Conservation (phyloP, 2,113 vertebrate species). For the Atrichornis clamosus region DNA sequence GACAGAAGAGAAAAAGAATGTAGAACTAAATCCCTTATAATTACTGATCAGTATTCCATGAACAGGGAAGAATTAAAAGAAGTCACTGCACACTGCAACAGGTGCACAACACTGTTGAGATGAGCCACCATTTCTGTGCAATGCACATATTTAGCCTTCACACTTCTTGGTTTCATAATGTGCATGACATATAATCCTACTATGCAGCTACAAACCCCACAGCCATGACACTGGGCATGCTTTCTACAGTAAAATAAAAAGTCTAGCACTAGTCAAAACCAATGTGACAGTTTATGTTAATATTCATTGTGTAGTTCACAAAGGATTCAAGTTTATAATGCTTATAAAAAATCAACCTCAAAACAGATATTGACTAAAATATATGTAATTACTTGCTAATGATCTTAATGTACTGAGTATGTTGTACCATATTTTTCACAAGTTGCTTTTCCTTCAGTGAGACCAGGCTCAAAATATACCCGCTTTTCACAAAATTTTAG, state of each 20-base stretch:
- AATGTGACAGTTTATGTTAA: not conserved
- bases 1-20: not conserved
- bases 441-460: not conserved
- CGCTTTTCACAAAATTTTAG: not conserved
- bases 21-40: not conserved
- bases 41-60: not conserved
- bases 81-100: not conserved
- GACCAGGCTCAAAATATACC: not conserved
- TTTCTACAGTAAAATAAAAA: not conserved
- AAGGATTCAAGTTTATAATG: not conserved
- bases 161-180: not conserved
- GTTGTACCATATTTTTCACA: not conserved
- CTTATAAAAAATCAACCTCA: not conserved
- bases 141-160: not conserved
- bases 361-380: not conserved
- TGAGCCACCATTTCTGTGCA: not conserved
- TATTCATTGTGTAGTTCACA: not conserved
- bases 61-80: not conserved
- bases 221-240: accelerated
- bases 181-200: not conserved
- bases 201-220: not conserved
- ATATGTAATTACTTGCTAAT: not conserved
- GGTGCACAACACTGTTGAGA: not conserved
- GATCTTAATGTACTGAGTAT: not conserved
- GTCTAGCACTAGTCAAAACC: not conserved